Base-by-base conservation (phyloP, 1,140 invertebrate species). In the Apolygus lucorum region DNA sequence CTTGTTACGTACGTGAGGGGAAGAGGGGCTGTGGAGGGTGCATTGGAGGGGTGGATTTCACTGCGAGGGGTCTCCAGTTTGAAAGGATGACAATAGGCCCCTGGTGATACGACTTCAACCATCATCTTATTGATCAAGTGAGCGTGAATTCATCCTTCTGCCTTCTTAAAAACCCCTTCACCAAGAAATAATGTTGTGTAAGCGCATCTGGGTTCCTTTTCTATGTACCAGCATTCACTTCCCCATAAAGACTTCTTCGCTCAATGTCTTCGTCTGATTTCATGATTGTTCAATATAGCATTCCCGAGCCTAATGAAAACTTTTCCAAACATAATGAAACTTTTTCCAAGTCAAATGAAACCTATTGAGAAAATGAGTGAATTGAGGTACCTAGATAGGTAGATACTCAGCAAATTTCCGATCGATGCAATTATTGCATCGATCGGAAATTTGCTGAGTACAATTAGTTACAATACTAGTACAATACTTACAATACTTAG, bases 101-200 rank as follows among this genome's bases (percentile, higher is more conserved):
- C 34, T 49, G 34, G 34, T 49, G 34, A 49, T 49, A 49, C 34
- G 34, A 49, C 34, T 49, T 49, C 34, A 49, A 49, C 34, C 34
- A 49, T 49, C 34, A 49, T 49, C 34, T 49, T 49, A 49, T 49
- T 49, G 34, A 49, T 49, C 34, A 49, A 49, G 34, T 49, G 34
- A 49, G 34, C 34, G 34, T 49, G 34, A 49, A 49, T 17, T 49
- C 34, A 49, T 8, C 34, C 34, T 49, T 49, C 34, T 49, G 34
- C 34, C 34, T 49, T 49, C 34, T 49, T 11, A 49, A 49, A 49
- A 49, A 49, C 34, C 34, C 34, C 34, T 49, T 49, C 34, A 49
- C 34, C 34, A 49, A 49, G 34, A 49, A 49, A 49, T 49, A 49
- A 49, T 49, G 34, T 49, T 49, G 34, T 49, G 34, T 17, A 49